Evolutionary conservation across 2,797 vertebrate genomes (phyloP), one percentile per base, ranked within the genome.

Genomic region (Labroides dimidiatus): DNA sequence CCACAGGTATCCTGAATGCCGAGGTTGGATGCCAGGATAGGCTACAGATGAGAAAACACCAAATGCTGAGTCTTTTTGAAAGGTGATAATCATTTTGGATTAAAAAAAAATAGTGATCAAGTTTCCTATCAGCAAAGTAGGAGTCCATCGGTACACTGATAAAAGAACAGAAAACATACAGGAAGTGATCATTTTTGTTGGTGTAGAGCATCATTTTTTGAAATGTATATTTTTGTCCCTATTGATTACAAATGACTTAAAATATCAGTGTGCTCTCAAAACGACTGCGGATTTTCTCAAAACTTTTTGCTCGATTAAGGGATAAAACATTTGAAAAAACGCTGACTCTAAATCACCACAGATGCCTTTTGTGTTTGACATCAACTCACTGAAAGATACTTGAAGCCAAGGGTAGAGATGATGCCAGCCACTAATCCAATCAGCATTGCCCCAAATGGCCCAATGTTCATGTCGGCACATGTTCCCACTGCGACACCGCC

Each of bases 401-500:
- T 96, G 87, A 95, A 99, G 47, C 97, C 98, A 4, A 96, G 10
- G 16, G 97, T 97, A 0, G 96, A 98, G 81, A 98, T 75, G 13
- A 93, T 80, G 44, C 96, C 97, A 47, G 97, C 96, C 19, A 93
- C 4, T 1, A 95, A 76, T 47, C 98, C 98, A 42, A 99, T 97
- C 60, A 94, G n/a, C 96, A 99, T 96, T 15, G 97, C 95, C 10
- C 79, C 90, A 20, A 90, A 96, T 0, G 96, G 96, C 0, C 83
- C 70, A 9, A 97, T 97, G 23, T 2, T 0, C 95, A 98, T 91
- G 88, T 99, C 95, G 0, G 96, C 97, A 41, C 97, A 99, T 0
- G 98, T 96, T 69, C 98, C 98, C 55, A 99, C 95, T 0, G 98
- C 98, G 5, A 99, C 98, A 1, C 98, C 98, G 49, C 98, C 98